Evolutionary conservation across 2,888 invertebrate species (phyloP).

Genomic region (Mystacides longicornis): DNA sequence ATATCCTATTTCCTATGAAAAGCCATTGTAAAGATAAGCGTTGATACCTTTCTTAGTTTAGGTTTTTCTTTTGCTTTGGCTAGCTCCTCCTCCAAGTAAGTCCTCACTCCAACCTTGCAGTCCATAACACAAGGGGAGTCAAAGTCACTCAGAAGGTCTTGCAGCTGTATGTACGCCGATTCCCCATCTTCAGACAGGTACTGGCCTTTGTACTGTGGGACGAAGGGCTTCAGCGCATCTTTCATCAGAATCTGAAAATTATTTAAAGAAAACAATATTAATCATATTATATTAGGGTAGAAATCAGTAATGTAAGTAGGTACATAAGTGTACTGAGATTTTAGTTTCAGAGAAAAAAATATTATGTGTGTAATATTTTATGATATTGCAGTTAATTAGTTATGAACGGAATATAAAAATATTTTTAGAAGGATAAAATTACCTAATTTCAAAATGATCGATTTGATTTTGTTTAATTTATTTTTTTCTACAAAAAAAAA

Average conservation of each 20-base stretch:
- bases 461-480: no score
- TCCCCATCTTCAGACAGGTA: conserved; percentile 72
- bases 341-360: no score
- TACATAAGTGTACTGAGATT: no score
- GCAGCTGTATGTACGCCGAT: conserved; percentile 77
- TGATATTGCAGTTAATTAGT: no score
- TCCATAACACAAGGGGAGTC: conserved; percentile 94
- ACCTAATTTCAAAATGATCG: no score
- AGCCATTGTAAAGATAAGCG: background rate
- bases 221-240: conserved; percentile 80
- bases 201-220: conserved; percentile 89
- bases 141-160: conserved; percentile 88
- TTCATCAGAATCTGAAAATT: conserved; percentile 65
- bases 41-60: conserved; percentile 71
- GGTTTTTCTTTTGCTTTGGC: conserved; percentile 94
- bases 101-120: conserved; percentile 91
- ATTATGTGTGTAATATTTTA: no score
- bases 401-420: no score
- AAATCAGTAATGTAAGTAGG: background rate
- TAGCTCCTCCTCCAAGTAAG: conserved; percentile 90
- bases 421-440: no score
- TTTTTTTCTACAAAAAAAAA: no score
- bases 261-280: background rate
- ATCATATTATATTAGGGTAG: background rate
- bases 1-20: no score